Evolutionary conservation across 2,888 invertebrate genomes (phyloP), one percentile per base, ranked within the genome.

Genomic region (Gari tellinella): DNA sequence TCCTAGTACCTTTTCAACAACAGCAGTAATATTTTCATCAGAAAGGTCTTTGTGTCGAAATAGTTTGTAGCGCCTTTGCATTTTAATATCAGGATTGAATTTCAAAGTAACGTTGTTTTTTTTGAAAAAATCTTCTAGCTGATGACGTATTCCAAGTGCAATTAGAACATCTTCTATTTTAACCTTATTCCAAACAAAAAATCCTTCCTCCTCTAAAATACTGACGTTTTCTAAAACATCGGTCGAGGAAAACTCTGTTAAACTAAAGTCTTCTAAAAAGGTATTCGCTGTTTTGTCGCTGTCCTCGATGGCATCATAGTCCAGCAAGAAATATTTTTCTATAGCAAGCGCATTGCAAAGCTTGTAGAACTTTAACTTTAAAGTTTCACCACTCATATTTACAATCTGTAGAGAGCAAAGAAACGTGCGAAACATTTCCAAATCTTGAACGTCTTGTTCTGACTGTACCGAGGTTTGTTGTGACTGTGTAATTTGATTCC

Each of bases 131-230:
- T 46, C 3, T 23, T 23, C 41, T 8, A 43, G n/a, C 4, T 21
- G 14, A 31, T 31, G 31, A 31, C 31, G 31, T 31, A 7, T 31
- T 7, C 5, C 31, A 31, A 31, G 31, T 7, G 4, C 31, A 2
- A 15, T 7, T n/a, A 51, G 5, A 2, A n/a, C 51, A 10, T 51
- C 5, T 51, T 51, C 51, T 25, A 51, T 25, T 15, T 51, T 23
- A 14, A 23, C 25, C 1, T 62, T 52, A 45, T 52, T 25, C 62
- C 62, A 62, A 3, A 62, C 53, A 43, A 62, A 53, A 21, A 52
- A 21, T 17, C 37, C 43, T 8, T 26, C 26, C n/a, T 62, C 21
- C 26, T 62, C 45, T 15, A 53, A 31, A 2, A n/a, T n/a, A 0
- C 19, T 5, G 5, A 51, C 40, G 40, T 62, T 43, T 19, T 2